Evolutionary conservation across 2,888 invertebrate species (phyloP).

Genomic region (Macrophya alboannulata): DNA sequence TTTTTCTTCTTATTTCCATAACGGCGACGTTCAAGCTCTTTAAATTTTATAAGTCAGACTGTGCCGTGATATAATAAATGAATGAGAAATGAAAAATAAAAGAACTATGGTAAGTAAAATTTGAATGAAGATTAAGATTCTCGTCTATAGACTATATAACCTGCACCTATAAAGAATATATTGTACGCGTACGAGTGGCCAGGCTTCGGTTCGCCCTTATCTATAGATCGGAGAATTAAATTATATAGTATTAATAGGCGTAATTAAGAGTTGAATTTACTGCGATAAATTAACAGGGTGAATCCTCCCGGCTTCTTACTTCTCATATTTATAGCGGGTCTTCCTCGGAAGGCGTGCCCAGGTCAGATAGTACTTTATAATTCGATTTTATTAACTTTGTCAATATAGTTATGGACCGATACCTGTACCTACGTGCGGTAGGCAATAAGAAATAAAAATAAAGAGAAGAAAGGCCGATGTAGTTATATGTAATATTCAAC

Average conservation of each 20-base stretch:
- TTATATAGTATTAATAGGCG: constrained; percentile 55
- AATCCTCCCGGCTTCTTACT: constrained; percentile 33
- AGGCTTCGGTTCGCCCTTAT: constrained; percentile 33
- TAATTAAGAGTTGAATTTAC: constrained; percentile 56
- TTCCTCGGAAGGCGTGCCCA: constrained; percentile 30
- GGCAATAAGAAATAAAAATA: not conserved
- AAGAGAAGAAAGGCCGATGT: not conserved
- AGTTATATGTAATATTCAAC: not conserved
- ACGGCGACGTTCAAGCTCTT: not conserved
- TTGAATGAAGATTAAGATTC: constrained; percentile 32
- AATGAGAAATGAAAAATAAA: not conserved
- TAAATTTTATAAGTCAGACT: not conserved
- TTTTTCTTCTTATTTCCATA: no score
- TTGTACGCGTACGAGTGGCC: not conserved
- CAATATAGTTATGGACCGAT: constrained; percentile 16
- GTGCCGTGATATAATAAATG: not conserved
- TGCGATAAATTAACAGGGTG: constrained; percentile 47
- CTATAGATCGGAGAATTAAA: constrained; percentile 54
- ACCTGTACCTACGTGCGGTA: not conserved
- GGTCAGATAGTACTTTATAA: constrained; percentile 35
- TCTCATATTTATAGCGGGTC: constrained; percentile 28
- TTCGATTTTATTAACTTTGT: constrained; percentile 40
- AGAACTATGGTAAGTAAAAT: not conserved
- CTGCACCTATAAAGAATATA: not conserved
- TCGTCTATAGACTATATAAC: constrained; percentile 35